Conservation (phyloP, 2,113 vertebrate genomes). For the Dolichallabes microphthalmus region DNA sequence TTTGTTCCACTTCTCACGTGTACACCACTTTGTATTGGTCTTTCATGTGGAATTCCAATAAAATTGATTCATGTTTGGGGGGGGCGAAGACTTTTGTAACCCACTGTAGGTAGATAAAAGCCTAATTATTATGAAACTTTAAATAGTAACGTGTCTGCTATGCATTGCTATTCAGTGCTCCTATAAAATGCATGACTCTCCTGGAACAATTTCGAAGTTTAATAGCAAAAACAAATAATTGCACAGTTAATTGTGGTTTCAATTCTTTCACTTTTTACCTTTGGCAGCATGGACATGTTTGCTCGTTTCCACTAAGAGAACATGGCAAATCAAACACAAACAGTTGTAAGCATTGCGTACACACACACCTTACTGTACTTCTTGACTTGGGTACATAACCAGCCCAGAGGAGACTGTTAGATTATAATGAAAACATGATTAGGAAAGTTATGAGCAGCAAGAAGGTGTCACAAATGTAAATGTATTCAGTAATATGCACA, state of each 20-base stretch:
- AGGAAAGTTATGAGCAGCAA: not conserved
- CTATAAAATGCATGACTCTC: not conserved
- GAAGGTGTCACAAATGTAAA: not conserved
- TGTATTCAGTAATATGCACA: not conserved
- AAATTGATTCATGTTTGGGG: too few species aligned
- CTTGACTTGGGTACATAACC: not conserved
- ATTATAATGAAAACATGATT: not conserved
- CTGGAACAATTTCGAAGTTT: not conserved
- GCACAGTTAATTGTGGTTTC: not conserved
- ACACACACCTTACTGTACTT: not conserved
- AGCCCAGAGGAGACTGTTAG: not conserved
- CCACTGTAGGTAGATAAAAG: not conserved
- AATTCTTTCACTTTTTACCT: not conserved
- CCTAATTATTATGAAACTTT: not conserved
- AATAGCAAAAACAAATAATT: not conserved
- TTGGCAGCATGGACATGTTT: not conserved
- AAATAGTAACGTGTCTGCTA: not conserved
- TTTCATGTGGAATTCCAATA: too few species aligned
- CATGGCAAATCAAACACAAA: not conserved
- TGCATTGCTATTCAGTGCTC: not conserved
- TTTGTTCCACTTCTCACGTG: too few species aligned
- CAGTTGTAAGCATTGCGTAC: not conserved
- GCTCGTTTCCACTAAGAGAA: not conserved
- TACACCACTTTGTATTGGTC: too few species aligned
- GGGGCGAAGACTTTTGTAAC: too few species aligned